Evolutionary conservation across 37 sponge, comb jelly and placozoan species (phyloP).

Genomic region (Aphrocallistes beatrix): DNA sequence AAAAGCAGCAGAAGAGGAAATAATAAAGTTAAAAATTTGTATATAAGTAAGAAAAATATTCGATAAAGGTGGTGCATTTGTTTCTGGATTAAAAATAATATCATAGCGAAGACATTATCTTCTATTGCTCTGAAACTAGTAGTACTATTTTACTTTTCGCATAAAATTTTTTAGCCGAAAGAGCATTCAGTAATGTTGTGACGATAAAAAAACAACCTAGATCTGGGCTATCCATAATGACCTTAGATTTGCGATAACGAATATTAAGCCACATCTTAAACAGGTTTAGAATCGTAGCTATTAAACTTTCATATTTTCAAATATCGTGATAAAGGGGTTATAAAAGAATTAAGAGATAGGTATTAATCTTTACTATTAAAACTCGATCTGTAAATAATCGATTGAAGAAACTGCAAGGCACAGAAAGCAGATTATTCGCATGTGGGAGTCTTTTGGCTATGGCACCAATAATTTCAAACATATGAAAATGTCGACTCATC

Average conservation of each 20-base stretch:
- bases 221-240: neutral
- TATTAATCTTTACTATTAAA: too few species aligned
- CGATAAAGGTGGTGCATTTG: neutral
- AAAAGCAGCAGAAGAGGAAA: conserved; percentile 2
- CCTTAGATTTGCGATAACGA: neutral
- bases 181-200: conserved; percentile 10
- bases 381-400: too few species aligned
- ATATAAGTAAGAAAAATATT: neutral
- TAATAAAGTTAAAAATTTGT: neutral
- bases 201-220: neutral
- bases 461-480: too few species aligned
- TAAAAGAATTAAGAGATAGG: too few species aligned
- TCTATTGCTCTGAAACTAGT: neutral
- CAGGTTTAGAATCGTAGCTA: too few species aligned
- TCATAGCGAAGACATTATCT: conserved; percentile 20
- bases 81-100: neutral
- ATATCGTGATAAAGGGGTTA: too few species aligned
- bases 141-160: neutral
- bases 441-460: too few species aligned
- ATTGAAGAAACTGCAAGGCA: too few species aligned
- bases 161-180: neutral
- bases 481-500: too few species aligned
- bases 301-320: too few species aligned
- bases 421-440: too few species aligned
- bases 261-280: neutral